These are phyloP conservation scores for Tridacna gigas DNA, from an alignment of 2,888 invertebrate genomes.

Conservation along the genomic window DNA sequence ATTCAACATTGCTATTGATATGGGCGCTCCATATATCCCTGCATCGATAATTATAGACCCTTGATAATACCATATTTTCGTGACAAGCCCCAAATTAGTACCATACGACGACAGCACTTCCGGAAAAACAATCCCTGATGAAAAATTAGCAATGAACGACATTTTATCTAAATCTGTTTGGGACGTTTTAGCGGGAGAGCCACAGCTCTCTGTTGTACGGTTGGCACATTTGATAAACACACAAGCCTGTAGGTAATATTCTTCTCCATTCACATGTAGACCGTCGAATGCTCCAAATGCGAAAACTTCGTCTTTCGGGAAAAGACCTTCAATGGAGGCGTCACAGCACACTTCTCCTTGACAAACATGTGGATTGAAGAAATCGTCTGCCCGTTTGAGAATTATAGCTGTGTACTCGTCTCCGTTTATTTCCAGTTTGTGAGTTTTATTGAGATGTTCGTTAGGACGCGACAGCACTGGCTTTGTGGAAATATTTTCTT, in stretches of 20 bases:
- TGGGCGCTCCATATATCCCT: constrained; percentile 44
- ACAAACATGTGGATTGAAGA: constrained; percentile 33
- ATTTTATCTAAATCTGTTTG: constrained; percentile 52
- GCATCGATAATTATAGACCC: constrained; percentile 52
- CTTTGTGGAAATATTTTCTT: not conserved
- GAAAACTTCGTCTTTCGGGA: constrained; percentile 26
- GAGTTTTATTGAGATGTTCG: not conserved
- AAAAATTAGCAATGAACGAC: constrained; percentile 58
- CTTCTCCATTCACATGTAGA: constrained; percentile 35
- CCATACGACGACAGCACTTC: constrained; percentile 47
- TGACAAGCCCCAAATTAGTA: constrained; percentile 31
- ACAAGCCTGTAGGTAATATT: constrained; percentile 53
- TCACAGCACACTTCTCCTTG: constrained; percentile 50
- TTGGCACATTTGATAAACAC: constrained; percentile 53
- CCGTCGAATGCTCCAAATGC: constrained; percentile 60
- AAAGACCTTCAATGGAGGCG: constrained; percentile 34
- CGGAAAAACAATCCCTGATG: constrained; percentile 42
- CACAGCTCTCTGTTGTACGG: constrained; percentile 44
- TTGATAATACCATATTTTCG: constrained; percentile 46
- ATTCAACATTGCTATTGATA: constrained; percentile 48
- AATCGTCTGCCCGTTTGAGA: constrained; percentile 2
- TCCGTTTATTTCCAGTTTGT: constrained; percentile 44
- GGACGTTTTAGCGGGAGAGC: constrained; percentile 39
- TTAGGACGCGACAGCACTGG: not conserved
- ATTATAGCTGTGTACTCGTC: constrained; percentile 41